These are phyloP conservation scores for Mythimna vitellina DNA, from an alignment of 2,888 invertebrate species.

Conservation along the genomic window DNA sequence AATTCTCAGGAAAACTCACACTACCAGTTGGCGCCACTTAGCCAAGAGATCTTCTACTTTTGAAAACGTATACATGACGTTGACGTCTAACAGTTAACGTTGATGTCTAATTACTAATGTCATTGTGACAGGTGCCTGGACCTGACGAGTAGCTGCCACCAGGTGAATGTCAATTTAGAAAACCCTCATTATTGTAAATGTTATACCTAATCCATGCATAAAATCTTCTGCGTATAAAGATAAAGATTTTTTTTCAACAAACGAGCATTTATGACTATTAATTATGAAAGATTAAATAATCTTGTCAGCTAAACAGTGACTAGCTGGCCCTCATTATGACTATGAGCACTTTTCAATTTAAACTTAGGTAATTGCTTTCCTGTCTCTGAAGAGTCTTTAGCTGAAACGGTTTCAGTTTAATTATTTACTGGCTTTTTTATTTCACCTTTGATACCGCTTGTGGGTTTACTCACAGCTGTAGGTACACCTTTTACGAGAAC, in stretches of 20 bases:
- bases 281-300: not conserved
- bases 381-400: conserved; percentile 14
- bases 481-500: conserved; percentile 12
- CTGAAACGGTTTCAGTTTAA: conserved; percentile 14
- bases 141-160: no score
- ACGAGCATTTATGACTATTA: not conserved
- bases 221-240: not conserved
- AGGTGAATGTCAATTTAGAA: no score
- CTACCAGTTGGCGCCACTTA: no score
- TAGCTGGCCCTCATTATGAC: not conserved
- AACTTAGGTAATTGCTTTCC: conserved; percentile 10
- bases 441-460: conserved; percentile 40
- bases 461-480: conserved; percentile 26
- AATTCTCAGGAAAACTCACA: no score
- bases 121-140: no score
- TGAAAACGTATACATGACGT: no score
- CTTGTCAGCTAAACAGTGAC: not conserved
- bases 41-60: no score
- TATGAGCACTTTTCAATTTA: conserved; percentile 8
- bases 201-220: no score
- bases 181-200: no score
- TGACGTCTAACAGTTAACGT: no score
- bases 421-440: conserved; percentile 41
- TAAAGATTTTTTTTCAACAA: not conserved
- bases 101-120: no score